Conservation (phyloP, 2,113 vertebrate species). For the Alces alces region DNA sequence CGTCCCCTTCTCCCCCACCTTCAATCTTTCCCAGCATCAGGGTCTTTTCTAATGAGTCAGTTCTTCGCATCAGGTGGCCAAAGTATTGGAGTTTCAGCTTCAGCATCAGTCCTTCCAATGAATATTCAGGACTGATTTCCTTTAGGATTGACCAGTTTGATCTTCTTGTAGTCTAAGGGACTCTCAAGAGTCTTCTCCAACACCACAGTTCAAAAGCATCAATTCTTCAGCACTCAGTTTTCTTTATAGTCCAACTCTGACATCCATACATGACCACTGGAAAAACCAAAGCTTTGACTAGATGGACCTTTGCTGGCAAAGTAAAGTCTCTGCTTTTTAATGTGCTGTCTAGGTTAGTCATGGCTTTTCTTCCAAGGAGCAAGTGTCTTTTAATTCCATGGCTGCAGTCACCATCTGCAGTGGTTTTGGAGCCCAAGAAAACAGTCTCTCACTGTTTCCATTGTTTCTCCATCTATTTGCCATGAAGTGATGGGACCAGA, state of each 20-base stretch:
- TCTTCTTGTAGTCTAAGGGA: background rate
- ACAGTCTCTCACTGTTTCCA: background rate
- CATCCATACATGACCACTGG: background rate
- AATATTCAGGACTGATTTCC: background rate
- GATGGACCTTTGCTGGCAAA: background rate
- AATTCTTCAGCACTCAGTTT: background rate
- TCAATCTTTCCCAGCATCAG: background rate
- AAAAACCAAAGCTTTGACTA: background rate
- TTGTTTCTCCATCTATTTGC: background rate
- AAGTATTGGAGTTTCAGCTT: background rate
- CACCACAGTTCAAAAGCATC: background rate
- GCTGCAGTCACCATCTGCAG: background rate
- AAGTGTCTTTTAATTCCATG: background rate
- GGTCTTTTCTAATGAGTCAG: background rate
- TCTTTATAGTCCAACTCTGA: background rate
- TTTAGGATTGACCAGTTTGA: background rate
- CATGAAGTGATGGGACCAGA: background rate
- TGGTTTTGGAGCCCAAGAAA: background rate
- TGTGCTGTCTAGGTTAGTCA: background rate
- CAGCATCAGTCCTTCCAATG: background rate
- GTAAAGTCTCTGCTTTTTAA: background rate
- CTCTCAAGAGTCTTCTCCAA: background rate
- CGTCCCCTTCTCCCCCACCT: accelerated
- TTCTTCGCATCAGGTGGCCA: background rate
- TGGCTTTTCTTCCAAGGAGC: background rate